Percentiles rank a stretch among this genome's conserved stretches.
Evolutionary conservation across 2,797 vertebrate species (phyloP).

Genomic region (Tauraco hartlaubi): DNA sequence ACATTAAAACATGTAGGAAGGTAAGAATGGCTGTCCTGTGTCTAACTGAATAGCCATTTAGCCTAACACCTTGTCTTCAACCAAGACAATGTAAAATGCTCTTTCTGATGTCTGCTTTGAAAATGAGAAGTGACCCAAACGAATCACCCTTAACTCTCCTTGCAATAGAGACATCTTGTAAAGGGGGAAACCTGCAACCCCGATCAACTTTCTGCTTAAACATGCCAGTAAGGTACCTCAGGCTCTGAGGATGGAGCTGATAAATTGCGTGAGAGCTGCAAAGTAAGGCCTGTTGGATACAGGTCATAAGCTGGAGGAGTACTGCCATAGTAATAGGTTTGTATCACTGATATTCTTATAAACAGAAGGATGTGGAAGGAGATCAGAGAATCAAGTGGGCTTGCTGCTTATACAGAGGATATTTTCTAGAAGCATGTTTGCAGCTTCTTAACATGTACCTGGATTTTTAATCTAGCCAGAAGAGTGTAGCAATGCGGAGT

Average conservation of each 20-base stretch:
- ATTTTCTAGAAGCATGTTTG: neutral
- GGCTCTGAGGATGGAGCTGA: neutral
- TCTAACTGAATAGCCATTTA: neutral
- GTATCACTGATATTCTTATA: neutral
- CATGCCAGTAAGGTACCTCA: neutral
- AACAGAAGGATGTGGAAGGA: neutral
- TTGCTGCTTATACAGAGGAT: neutral
- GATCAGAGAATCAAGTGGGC: neutral
- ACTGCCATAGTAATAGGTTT: neutral
- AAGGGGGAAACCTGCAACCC: neutral
- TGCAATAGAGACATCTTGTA: neutral
- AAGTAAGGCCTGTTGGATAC: neutral
- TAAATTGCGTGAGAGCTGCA: neutral
- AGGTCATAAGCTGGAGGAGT: neutral
- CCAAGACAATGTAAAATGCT: neutral
- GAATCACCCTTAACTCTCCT: neutral
- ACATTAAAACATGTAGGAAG: neutral
- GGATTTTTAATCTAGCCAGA: neutral
- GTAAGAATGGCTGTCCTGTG: neutral
- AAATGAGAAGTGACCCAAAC: neutral
- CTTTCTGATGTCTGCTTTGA: neutral
- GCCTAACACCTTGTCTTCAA: neutral
- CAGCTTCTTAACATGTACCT: neutral
- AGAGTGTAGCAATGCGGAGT: accelerated
- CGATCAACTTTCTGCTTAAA: neutral